phyloP scores from a whole-genome alignment of 1,140 invertebrate genomes.

The Zaprionus africanus region DNA sequence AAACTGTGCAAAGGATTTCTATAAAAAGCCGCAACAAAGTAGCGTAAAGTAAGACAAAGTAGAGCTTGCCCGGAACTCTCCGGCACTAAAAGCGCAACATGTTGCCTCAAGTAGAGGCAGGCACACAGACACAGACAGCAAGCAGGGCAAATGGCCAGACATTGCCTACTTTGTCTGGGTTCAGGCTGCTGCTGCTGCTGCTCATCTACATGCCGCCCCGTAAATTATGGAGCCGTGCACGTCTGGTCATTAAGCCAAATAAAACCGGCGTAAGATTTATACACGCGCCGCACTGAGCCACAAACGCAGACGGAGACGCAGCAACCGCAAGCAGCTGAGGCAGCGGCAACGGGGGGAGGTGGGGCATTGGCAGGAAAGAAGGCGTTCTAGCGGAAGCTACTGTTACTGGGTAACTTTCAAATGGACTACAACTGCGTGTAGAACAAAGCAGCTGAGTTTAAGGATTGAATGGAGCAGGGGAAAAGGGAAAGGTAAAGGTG shows the following conservation, averaged over 20 bases:
- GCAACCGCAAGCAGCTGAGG: constrained; percentile 4
- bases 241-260: constrained; percentile 84
- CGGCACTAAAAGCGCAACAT: constrained; percentile 79
- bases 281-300: constrained; percentile 63
- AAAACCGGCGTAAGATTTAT: constrained; percentile 84
- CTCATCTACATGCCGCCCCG: constrained; percentile 76
- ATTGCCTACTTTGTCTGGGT: constrained; percentile 76
- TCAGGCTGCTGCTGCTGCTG: constrained; percentile 4
- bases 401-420: constrained; percentile 45
- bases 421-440: constrained; percentile 42
- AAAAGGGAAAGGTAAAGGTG: not conserved
- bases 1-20: constrained; percentile 72
- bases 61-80: constrained; percentile 18
- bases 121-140: constrained; percentile 16
- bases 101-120: constrained; percentile 72
- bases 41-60: constrained; percentile 81
- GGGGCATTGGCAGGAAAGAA: not conserved
- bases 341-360: not conserved
- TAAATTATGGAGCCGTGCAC: constrained; percentile 83
- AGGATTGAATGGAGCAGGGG: not conserved
- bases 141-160: constrained; percentile 43
- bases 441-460: constrained; percentile 34
- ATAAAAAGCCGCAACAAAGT: constrained; percentile 82
- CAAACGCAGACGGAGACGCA: constrained; percentile 5
- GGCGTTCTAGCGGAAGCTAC: constrained; percentile 24